phyloP scores from a whole-genome alignment of 2,888 invertebrate genomes.

The Leptopilina drosophilae region DNA sequence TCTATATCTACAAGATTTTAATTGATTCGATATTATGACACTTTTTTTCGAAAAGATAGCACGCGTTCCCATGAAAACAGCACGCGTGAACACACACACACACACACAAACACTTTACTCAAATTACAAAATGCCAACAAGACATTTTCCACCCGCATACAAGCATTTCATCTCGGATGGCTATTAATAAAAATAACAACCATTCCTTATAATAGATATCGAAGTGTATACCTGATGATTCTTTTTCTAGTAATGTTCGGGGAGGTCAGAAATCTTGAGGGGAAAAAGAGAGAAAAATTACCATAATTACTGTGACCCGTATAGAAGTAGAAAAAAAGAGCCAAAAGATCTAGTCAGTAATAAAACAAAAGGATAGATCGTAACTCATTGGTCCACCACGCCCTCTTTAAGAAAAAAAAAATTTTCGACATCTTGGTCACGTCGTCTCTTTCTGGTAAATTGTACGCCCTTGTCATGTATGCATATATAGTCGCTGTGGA shows the following conservation, averaged over 20 bases:
- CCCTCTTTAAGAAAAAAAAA: conserved; percentile 52
- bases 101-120: background rate
- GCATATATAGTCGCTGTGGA: conserved; percentile 39
- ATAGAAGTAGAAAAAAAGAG: background rate
- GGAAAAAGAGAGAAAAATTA: conserved; percentile 52
- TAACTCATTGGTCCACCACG: conserved; percentile 68
- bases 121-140: conserved; percentile 12
- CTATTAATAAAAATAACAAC: conserved; percentile 38
- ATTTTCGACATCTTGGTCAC: conserved; percentile 66
- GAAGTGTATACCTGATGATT: conserved; percentile 10
- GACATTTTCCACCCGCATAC: conserved; percentile 11
- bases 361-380: conserved; percentile 63
- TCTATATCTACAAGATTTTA: no score
- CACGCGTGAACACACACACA: background rate
- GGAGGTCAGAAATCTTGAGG: conserved; percentile 32
- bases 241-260: conserved; percentile 5
- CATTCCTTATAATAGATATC: background rate
- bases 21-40: no score
- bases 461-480: conserved; percentile 59
- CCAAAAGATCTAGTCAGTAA: conserved; percentile 44
- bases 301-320: conserved; percentile 62
- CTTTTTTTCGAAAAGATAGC: background rate
- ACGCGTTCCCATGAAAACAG: conserved; percentile 12
- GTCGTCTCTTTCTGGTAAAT: conserved; percentile 55
- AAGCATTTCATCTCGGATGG: conserved; percentile 19